Conservation (phyloP, 2,888 invertebrate genomes). For the Ptycholaimellus sp. region DNA sequence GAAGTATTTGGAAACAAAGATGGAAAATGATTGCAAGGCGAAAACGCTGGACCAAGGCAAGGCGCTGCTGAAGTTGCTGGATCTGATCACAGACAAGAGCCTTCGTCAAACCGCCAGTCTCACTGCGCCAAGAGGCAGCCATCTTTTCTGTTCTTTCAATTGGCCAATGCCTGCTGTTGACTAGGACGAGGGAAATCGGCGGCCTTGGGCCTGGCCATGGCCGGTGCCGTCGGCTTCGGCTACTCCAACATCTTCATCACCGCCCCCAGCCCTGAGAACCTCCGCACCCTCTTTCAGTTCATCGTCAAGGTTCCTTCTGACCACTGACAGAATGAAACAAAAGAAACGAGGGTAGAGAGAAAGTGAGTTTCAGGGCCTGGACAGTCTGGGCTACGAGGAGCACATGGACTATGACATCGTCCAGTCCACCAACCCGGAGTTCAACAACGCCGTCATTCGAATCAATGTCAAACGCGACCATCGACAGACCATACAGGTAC, state of each 20-base stretch:
- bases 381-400: conserved; percentile 39
- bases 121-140: conserved; percentile 73
- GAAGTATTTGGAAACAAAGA: background rate
- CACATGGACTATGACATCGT: conserved; percentile 81
- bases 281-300: conserved; percentile 88
- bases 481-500: conserved; percentile 22
- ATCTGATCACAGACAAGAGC: conserved; percentile 74
- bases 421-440: conserved; percentile 78
- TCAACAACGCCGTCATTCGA: conserved; percentile 77
- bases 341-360: background rate
- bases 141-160: background rate
- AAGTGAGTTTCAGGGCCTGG: background rate
- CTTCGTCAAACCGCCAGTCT: conserved; percentile 66
- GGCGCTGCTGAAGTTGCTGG: conserved; percentile 68
- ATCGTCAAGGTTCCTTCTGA: conserved; percentile 48
- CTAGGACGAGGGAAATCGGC: conserved; percentile 96
- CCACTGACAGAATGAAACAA: background rate
- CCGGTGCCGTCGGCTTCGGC: conserved; percentile 36
- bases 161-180: background rate
- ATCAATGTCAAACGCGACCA: conserved; percentile 49
- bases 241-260: conserved; percentile 88
- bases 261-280: conserved; percentile 88
- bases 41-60: conserved; percentile 39
- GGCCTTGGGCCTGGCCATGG: conserved; percentile 63
- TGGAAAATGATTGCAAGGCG: background rate